Evolutionary conservation across 2,888 invertebrate genomes (phyloP), one percentile per base, ranked within the genome.

Genomic region (Campoplex capitator): DNA sequence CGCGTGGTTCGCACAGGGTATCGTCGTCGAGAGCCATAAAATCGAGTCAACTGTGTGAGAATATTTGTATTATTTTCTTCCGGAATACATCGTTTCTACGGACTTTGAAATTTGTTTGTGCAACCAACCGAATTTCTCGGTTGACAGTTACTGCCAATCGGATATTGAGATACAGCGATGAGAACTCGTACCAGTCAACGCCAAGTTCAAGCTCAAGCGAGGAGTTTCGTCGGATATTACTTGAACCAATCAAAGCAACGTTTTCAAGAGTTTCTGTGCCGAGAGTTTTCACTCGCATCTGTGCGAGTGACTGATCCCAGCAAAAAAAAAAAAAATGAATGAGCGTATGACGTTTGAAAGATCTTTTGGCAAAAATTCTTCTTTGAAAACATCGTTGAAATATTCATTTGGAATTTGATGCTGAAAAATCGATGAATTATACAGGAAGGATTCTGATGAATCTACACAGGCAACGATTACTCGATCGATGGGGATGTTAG

Each of bases 221-320:
- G 48, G 28, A 75, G 62, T 51, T 28, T 76, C 38, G 13, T 11
- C 70, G 56, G 51, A 65, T 76, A 71, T 85, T 74, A 54, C 74
- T 68, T 13, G 6, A 54, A 65, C 84, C 84, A 80, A 85, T 85
- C 80, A 71, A 71, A 71, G n/a, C 80, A 54, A 80, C 80, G 62
- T 75, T 23, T 23, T 28, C 18, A 28, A 62, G 75, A 70, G 68
- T 75, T 68, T 68, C 58, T 51, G 3, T 13, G 67, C 42, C 38
- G 38, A 3, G 38, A 38, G 45, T 58, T 32, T 42, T 28, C 8
- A 35, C 54, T 35, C 35, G 65, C 67, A 45, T 38, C n/a, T 62
- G 62, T 35, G 13, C 2, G 7, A 2, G 32, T 18, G 7, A 54
- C 51, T 54, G 16, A 62, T 28, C 32, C 6, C 7, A 7, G 32